Evolutionary conservation across 2,113 vertebrate genomes (phyloP).

Genomic region (Myxocyprinus asiaticus): DNA sequence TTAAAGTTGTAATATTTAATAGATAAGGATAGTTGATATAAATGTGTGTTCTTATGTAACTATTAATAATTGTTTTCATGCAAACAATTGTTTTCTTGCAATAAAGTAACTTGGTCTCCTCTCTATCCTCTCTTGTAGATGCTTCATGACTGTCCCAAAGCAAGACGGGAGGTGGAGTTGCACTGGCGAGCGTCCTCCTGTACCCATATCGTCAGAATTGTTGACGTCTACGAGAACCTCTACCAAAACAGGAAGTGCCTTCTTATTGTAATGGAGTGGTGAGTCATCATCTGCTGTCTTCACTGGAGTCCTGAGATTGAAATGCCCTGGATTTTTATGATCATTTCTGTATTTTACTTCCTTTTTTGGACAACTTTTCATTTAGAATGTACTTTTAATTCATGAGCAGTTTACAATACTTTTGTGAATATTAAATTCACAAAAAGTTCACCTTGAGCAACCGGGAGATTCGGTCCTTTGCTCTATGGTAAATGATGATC

Average conservation of each 20-base stretch:
- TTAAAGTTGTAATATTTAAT: too few relatives aligned
- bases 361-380: background rate
- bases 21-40: too few relatives aligned
- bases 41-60: too few relatives aligned
- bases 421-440: background rate
- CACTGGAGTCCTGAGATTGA: background rate
- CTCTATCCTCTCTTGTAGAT: conserved; percentile 76
- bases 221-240: conserved; percentile 96
- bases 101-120: background rate
- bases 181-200: conserved; percentile 96
- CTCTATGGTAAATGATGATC: background rate
- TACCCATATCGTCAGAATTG: conserved; percentile 89
- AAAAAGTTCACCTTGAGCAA: background rate
- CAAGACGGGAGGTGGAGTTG: conserved; percentile 92
- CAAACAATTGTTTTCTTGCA: too few relatives aligned
- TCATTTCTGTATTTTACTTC: background rate
- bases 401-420: background rate
- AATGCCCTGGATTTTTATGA: background rate
- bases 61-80: too few relatives aligned
- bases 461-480: background rate
- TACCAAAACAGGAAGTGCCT: conserved; percentile 91
- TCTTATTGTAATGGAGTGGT: conserved; percentile 98
- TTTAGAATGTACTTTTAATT: background rate
- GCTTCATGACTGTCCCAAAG: conserved; percentile 95
- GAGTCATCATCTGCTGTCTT: conserved; percentile 19